Conservation (phyloP, 1,140 invertebrate genomes). For the Tribolium castaneum region DNA sequence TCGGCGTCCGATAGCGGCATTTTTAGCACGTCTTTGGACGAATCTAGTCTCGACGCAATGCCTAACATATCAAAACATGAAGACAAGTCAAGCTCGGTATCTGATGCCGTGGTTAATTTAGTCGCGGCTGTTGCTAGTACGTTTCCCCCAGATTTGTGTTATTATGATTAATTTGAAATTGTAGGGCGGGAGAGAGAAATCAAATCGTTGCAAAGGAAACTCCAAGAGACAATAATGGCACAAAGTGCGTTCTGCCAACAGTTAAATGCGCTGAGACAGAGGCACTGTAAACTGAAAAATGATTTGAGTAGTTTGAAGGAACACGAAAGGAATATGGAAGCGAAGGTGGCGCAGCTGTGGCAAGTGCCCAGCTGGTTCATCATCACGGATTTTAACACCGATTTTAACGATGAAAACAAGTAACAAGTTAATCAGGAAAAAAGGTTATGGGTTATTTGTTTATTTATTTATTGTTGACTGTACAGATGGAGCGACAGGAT, state of each 20-base stretch:
- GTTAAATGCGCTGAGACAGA: constrained; percentile 57
- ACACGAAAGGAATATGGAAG: constrained; percentile 58
- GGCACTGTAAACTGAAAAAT: constrained; percentile 57
- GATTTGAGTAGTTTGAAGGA: constrained; percentile 56
- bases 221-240: constrained; percentile 54
- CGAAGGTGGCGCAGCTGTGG: constrained; percentile 58
- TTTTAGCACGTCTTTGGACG: constrained; percentile 61
- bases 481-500: background rate
- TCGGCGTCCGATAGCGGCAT: constrained; percentile 50
- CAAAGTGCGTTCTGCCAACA: constrained; percentile 57
- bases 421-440: background rate
- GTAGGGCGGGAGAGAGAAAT: constrained; percentile 62
- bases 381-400: constrained; percentile 53
- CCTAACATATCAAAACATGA: constrained; percentile 38
- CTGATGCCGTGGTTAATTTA: constrained; percentile 61
- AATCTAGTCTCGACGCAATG: constrained; percentile 62
- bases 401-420: constrained; percentile 44
- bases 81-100: constrained; percentile 38
- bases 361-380: constrained; percentile 62
- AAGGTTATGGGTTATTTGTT: constrained; percentile 5
- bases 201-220: constrained; percentile 52
- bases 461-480: background rate
- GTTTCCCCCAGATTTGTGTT: constrained; percentile 19
- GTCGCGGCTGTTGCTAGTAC: constrained; percentile 59
- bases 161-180: constrained; percentile 23